These are phyloP conservation scores for Drosophila chauvacae DNA, from an alignment of 1,140 invertebrate species.

Conservation along the genomic window DNA sequence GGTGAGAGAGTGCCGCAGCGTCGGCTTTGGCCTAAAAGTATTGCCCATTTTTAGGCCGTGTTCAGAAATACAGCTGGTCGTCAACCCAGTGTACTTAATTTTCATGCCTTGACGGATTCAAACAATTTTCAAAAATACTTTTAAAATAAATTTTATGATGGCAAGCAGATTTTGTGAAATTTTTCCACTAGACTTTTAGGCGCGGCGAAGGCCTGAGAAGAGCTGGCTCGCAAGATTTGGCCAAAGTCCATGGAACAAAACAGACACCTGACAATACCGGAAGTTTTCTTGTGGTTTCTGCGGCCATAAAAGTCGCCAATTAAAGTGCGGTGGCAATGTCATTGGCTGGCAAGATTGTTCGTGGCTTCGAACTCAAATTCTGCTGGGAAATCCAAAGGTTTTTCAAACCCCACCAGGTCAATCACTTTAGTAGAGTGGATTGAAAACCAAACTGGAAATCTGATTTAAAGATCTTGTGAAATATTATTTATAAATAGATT, in stretches of 20 bases:
- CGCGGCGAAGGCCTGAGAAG: not conserved
- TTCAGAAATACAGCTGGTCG: too few species aligned
- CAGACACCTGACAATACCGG: constrained; percentile 43
- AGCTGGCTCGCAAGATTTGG: constrained; percentile 29
- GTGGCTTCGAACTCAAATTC: not conserved
- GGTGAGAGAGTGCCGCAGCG: not conserved
- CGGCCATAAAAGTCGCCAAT: constrained; percentile 45
- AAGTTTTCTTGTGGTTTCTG: constrained; percentile 66
- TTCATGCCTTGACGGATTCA: not conserved
- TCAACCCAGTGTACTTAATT: not conserved
- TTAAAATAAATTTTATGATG: too few species aligned
- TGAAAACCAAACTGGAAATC: not conserved
- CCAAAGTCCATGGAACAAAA: constrained; percentile 49
- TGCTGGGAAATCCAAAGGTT: constrained; percentile 66
- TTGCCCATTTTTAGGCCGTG: constrained; percentile 53
- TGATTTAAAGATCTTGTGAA: not conserved
- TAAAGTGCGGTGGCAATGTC: constrained; percentile 61
- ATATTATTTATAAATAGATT: not conserved
- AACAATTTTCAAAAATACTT: not conserved
- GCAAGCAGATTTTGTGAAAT: not conserved
- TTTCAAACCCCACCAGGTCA: constrained; percentile 34
- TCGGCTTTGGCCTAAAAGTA: not conserved
- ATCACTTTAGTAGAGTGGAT: constrained; percentile 13
- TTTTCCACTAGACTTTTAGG: not conserved
- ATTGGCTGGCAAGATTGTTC: constrained; percentile 48